phyloP scores from a whole-genome alignment of 2,113 vertebrate genomes.

The Callaeas wilsoni region DNA sequence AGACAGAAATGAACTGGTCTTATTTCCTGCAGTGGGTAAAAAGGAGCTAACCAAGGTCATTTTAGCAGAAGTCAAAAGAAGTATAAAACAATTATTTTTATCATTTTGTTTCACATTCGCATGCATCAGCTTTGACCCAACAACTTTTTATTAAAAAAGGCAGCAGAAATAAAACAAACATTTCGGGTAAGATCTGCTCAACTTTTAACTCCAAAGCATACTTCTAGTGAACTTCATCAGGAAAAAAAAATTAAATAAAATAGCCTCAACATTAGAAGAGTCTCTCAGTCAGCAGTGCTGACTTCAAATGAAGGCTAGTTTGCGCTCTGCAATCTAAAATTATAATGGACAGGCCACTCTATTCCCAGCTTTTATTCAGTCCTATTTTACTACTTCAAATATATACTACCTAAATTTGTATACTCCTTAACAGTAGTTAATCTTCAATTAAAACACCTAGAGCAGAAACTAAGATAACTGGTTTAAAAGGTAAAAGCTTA shows the following conservation, averaged over 20 bases:
- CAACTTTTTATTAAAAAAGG: not conserved
- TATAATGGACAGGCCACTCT: conserved; percentile 43
- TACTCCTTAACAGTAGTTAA: conserved; percentile 77
- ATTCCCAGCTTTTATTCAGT: conserved; percentile 44
- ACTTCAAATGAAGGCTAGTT: conserved; percentile 46
- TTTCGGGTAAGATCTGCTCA: not conserved
- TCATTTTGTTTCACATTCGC: not conserved
- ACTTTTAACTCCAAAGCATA: not conserved
- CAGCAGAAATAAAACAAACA: not conserved
- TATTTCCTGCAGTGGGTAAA: not conserved
- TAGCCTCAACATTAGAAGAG: not conserved
- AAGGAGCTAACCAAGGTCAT: not conserved
- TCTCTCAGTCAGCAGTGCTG: not conserved
- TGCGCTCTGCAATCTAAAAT: conserved; percentile 55
- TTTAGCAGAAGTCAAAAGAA: not conserved
- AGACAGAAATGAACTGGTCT: not conserved
- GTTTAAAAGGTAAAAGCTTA: conserved; percentile 77
- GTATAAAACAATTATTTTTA: not conserved
- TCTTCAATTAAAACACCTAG: conserved; percentile 82
- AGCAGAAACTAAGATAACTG: conserved; percentile 80
- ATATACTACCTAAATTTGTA: conserved; percentile 66
- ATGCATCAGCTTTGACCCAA: not conserved
- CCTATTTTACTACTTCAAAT: conserved; percentile 60
- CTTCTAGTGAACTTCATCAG: not conserved
- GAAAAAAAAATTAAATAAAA: not conserved